These are phyloP conservation scores for Achlya flavicornis DNA, from an alignment of 2,888 invertebrate genomes.

Conservation along the genomic window DNA sequence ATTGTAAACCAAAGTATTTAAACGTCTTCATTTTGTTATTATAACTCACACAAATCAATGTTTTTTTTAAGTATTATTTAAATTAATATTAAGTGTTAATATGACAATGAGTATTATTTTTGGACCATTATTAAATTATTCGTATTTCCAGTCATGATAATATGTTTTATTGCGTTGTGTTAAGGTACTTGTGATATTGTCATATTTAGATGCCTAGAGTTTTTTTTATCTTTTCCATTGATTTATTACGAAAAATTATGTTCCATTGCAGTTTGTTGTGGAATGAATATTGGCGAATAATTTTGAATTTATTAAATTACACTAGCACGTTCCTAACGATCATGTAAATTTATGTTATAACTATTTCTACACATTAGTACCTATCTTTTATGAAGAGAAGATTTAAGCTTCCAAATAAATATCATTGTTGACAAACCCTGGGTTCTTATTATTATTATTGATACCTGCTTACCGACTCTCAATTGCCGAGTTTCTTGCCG, in stretches of 20 bases:
- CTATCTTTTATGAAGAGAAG: constrained; percentile 55
- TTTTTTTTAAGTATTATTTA: constrained; percentile 51
- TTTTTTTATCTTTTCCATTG: not conserved
- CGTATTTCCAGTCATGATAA: constrained; percentile 39
- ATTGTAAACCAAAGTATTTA: constrained; percentile 74
- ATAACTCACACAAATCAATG: constrained; percentile 52
- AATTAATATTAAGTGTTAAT: constrained; percentile 59
- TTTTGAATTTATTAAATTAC: constrained; percentile 42
- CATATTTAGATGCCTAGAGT: not conserved
- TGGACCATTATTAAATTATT: constrained; percentile 58
- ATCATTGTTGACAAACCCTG: constrained; percentile 72
- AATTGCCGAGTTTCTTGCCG: not conserved
- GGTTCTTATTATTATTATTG: not conserved
- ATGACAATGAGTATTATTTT: constrained; percentile 67
- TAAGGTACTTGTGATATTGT: constrained; percentile 39
- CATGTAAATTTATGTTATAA: constrained; percentile 61
- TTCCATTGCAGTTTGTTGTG: constrained; percentile 15
- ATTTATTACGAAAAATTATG: constrained; percentile 19
- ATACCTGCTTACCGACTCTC: not conserved
- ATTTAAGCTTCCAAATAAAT: constrained; percentile 79
- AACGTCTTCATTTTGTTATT: constrained; percentile 59
- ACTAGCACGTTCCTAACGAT: constrained; percentile 62
- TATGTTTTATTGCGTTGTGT: constrained; percentile 31
- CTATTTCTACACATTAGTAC: constrained; percentile 59
- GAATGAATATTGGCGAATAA: too few relatives aligned